Conservation (phyloP, 2,888 invertebrate species). For the Athrips mouffetella region DNA sequence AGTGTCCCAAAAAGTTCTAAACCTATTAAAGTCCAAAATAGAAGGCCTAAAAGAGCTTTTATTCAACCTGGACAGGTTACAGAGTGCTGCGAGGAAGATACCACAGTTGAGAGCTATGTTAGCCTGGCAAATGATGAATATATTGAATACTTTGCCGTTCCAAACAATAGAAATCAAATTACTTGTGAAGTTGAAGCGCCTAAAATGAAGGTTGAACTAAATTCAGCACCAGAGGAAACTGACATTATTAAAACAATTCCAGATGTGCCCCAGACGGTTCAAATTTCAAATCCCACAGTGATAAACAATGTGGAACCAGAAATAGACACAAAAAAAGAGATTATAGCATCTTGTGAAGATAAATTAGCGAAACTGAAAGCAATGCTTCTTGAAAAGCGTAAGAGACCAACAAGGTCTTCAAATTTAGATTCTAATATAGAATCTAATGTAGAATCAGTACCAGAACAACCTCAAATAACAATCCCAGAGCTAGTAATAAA, state of each 20-base stretch:
- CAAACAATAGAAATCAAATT: conserved; percentile 37
- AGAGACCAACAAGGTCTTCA: conserved; percentile 27
- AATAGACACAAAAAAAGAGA: conserved; percentile 28
- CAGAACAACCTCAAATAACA: conserved; percentile 27
- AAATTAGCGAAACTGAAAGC: conserved; percentile 57
- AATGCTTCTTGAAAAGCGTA: conserved; percentile 42
- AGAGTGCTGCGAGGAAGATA: conserved; percentile 61
- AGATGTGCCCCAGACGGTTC: conserved; percentile 1
- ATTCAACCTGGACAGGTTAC: conserved; percentile 50
- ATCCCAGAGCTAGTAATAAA: too few relatives aligned
- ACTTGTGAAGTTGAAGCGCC: conserved; percentile 41
- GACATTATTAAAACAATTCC: conserved; percentile 30
- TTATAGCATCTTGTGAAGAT: conserved; percentile 58
- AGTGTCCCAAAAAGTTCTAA: conserved; percentile 33
- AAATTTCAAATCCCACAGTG: background rate
- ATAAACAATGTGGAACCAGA: conserved; percentile 1
- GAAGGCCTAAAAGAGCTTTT: conserved; percentile 45
- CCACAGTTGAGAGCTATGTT: conserved; percentile 52
- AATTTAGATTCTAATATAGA: conserved; percentile 22
- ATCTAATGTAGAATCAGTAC: conserved; percentile 21
- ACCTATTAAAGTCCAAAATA: conserved; percentile 19
- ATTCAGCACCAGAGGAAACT: conserved; percentile 30
- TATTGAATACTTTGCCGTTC: conserved; percentile 45
- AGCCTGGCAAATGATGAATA: conserved; percentile 39
- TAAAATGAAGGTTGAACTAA: conserved; percentile 40